Evolutionary conservation across 1,140 invertebrate species (phyloP).

Genomic region (Drosophila arizonae): DNA sequence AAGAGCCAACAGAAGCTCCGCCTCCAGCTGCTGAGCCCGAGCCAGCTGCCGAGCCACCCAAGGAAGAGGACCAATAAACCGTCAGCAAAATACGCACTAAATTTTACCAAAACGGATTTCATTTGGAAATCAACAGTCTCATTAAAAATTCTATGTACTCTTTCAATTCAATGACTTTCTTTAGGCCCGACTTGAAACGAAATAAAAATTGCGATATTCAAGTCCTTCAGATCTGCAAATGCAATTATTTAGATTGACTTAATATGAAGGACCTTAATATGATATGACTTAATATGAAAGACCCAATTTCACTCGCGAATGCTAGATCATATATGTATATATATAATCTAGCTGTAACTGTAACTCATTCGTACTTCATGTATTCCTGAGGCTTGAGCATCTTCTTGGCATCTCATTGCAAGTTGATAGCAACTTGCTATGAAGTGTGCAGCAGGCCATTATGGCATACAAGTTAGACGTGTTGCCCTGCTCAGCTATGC

Average conservation of each 20-base stretch:
- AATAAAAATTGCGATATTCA: too few species aligned
- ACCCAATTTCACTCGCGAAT: too few species aligned
- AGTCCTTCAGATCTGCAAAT: too few species aligned
- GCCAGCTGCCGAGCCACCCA: conserved; percentile 11
- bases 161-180: too few species aligned
- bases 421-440: neutral
- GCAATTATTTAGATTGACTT: too few species aligned
- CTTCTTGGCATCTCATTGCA: neutral
- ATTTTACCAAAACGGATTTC: neutral
- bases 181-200: too few species aligned
- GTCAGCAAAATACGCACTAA: neutral
- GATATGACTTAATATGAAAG: too few species aligned
- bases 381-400: neutral
- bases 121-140: neutral
- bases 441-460: neutral
- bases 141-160: neutral
- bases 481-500: conserved; percentile 6
- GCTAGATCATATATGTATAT: too few species aligned
- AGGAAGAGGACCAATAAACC: conserved; percentile 18
- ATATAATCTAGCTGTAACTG: neutral
- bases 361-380: neutral
- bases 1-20: neutral
- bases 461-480: conserved; percentile 18
- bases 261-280: too few species aligned
- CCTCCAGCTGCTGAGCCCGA: neutral